Base-by-base conservation (phyloP, 2,888 invertebrate species). In the Sylvicola fuscatus region DNA sequence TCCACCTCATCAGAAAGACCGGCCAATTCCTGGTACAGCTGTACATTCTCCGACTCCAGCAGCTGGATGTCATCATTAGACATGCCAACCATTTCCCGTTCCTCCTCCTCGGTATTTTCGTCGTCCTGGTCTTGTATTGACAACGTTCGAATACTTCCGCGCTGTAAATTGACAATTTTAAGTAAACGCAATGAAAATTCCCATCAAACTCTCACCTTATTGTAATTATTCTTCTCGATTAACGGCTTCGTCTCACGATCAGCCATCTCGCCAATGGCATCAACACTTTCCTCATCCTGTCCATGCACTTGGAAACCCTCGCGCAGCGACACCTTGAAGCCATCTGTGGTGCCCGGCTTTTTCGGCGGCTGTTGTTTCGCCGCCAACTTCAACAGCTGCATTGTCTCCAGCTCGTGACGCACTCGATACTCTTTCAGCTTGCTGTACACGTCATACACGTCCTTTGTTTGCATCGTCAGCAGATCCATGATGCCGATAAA, bases 11-110 rank as follows among this genome's bases (percentile, higher is more conserved):
- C 87, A 0, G 81, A 78, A 50, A 90, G 65, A 38, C 76, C 82
- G 52, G 86, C 89, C 33, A 95, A 61, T 46, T 92, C 83, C 50
- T 86, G 81, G 47, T 78, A 77, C 8, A 95, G 60, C 43, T 80
- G 78, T 37, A 78, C 69, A 57, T 95, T 95, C 61, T 95, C 95
- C 1, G 77, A 72, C 54, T 92, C 86, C 56, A 90, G 84, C 70
- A 92, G 76, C 56, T 92, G 92, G 39, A 87, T 62, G 54, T 93
- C 92, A 50, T 92, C 92, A 1, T 80, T 65, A 40, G 79, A 80
- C 1, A 87, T 53, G 39, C 74, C 69, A 29, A 72, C 69, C 36
- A 77, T 74, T 46, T 71, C 68, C 5, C 62, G 62, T 40, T 35
- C 31, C 14, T 40, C 38, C 27, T 43, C 42, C 30, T 28, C 26